These are phyloP conservation scores for Mythimna impura DNA, from an alignment of 2,888 invertebrate species.

Conservation along the genomic window DNA sequence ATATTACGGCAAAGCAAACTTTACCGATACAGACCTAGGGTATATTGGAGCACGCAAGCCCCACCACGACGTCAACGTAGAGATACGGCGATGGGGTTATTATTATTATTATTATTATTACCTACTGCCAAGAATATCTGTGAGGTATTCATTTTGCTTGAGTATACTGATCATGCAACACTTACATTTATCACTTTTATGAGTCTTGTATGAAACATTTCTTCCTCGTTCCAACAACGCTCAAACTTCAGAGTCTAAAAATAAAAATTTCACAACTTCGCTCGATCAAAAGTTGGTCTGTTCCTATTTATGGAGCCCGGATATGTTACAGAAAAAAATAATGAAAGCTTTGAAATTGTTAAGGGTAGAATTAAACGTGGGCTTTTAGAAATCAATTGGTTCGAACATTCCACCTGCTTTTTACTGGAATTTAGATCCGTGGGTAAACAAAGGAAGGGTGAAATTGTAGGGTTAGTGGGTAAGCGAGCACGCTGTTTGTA, in stretches of 20 bases:
- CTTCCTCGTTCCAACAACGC: not conserved
- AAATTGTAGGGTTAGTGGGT: slow-evolving; percentile 1
- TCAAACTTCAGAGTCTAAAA: slow-evolving; percentile 4
- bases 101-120: too few species aligned
- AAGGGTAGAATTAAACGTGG: slow-evolving; percentile 37
- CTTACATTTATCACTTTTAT: slow-evolving; percentile 12
- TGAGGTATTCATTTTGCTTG: not conserved
- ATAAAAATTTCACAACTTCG: slow-evolving; percentile 4
- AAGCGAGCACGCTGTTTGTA: slow-evolving; percentile 6
- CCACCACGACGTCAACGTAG: too few species aligned
- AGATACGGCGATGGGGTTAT: too few species aligned
- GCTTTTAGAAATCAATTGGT: slow-evolving; percentile 42
- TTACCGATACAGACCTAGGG: too few species aligned
- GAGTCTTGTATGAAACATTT: slow-evolving; percentile 2
- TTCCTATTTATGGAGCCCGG: slow-evolving; percentile 5
- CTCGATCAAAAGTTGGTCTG: slow-evolving; percentile 31
- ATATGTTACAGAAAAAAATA: slow-evolving; percentile 32
- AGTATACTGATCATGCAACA: not conserved
- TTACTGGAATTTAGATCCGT: slow-evolving; percentile 13
- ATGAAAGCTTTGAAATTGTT: slow-evolving; percentile 22
- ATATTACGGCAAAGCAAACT: too few species aligned
- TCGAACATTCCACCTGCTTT: slow-evolving; percentile 12
- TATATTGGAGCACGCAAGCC: too few species aligned
- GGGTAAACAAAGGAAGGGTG: slow-evolving; percentile 19
- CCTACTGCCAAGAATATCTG: not conserved